These are phyloP conservation scores for Sterrhoptilus dennistouni DNA, from an alignment of 2,113 vertebrate species.

Conservation along the genomic window DNA sequence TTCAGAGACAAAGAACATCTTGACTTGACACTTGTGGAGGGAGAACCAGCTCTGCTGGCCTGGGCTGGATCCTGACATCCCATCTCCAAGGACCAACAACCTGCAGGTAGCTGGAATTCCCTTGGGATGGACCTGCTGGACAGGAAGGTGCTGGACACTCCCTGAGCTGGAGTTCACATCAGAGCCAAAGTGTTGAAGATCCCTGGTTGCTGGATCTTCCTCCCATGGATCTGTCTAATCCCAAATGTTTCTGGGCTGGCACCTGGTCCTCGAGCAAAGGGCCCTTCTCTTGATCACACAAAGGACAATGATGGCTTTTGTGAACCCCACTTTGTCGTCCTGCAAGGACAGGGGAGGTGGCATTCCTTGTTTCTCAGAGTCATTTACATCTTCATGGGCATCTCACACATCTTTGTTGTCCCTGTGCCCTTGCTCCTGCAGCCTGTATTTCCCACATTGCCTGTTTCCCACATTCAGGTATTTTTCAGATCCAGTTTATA, in stretches of 20 bases:
- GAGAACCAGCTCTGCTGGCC: background rate
- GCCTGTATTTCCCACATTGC: background rate
- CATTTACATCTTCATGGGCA: background rate
- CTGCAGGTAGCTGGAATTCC: background rate
- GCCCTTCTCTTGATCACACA: background rate
- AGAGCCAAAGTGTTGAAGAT: background rate
- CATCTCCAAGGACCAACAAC: background rate
- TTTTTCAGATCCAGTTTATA: background rate
- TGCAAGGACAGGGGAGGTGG: background rate
- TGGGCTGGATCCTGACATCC: background rate
- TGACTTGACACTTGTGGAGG: background rate
- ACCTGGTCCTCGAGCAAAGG: background rate
- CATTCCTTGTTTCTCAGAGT: background rate
- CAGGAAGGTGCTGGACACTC: background rate
- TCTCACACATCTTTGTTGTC: background rate
- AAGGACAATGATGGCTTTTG: background rate
- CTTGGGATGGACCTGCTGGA: background rate
- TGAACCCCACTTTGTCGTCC: background rate
- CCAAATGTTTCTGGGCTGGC: background rate
- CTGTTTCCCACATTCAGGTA: fast-evolving
- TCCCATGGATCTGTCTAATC: background rate
- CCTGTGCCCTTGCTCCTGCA: background rate
- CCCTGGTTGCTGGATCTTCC: background rate
- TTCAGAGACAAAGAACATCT: background rate
- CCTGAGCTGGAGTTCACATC: background rate